Evolutionary conservation across 2,797 vertebrate species (phyloP).

Genomic region (Mormyrops boulengeri): DNA sequence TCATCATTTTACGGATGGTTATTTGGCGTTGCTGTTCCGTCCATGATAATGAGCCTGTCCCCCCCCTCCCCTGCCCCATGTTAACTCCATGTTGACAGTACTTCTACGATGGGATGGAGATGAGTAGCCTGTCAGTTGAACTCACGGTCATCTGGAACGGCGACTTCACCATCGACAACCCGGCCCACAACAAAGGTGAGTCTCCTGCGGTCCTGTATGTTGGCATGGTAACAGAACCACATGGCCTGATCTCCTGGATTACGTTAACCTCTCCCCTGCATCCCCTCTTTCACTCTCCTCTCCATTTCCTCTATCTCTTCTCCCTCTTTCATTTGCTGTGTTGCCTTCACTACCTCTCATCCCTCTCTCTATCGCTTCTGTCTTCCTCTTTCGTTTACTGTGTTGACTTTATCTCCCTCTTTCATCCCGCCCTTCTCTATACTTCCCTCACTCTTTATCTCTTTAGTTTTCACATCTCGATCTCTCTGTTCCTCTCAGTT

Average conservation of each 20-base stretch:
- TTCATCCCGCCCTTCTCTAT: neutral
- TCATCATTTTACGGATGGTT: neutral
- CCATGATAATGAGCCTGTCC: neutral
- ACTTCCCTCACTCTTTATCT: neutral
- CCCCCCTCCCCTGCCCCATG: constrained; percentile 18
- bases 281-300: neutral
- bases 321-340: neutral
- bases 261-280: neutral
- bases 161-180: constrained; percentile 98
- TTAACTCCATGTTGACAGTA: constrained; percentile 70
- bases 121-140: constrained; percentile 91
- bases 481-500: constrained; percentile 19
- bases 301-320: constrained; percentile 6
- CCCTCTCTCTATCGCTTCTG: neutral
- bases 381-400: neutral
- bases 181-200: constrained; percentile 91
- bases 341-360: neutral
- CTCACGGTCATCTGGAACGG: constrained; percentile 96
- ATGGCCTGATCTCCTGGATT: constrained; percentile 28
- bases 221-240: constrained; percentile 72
- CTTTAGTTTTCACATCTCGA: constrained; percentile 3
- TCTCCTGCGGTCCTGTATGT: constrained; percentile 45
- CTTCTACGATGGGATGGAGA: constrained; percentile 92
- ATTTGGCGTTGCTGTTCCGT: neutral
- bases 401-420: neutral